Base-by-base conservation (phyloP, 1,140 invertebrate genomes). In the Pinna nobilis region DNA sequence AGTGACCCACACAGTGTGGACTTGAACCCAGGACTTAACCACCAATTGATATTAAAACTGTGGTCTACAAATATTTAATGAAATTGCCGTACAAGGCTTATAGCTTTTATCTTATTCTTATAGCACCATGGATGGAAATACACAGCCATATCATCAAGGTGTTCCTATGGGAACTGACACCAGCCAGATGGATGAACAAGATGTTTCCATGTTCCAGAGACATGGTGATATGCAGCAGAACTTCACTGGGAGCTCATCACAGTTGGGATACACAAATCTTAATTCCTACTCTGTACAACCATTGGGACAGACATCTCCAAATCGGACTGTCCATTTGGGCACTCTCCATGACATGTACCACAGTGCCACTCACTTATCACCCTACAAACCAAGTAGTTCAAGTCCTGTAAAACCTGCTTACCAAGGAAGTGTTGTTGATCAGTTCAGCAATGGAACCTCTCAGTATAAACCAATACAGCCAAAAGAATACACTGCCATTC, bases 181-280 rank as follows among this genome's bases (percentile, higher is more conserved):
- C 30, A 59, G 55, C 37, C 15, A 35, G 55, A 59, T 59, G 55
- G 37, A 59, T 35, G 55, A 59, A 35, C 55, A 59, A 33, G 55
- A 59, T 33, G 37, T 35, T 0, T 15, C 6, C 1, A 15, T 59
- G 32, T 59, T 35, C 55, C 55, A 59, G 55, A 30, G 37, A 59
- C 55, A 30, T 1, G 30, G 33, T 35, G 55, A 59, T 33, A 30
- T 59, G 18, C 55, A 59, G 30, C 15, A 30, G 3, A 53, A 6
- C 20, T 23, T 15, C 23, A 23, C n/a, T n/a, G n/a, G n/a, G n/a
- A 53, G 51, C n/a, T 30, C 55, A 59, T 35, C 55, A 59, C 55
- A 33, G 30, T 13, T 20, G 11, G 33, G 55, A 30, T 35, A 59
- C 55, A 59, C 23, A 20, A 33, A 59, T n/a, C 18, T 59, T 33